These are phyloP conservation scores for Drosophila arawakana DNA, from an alignment of 1,140 invertebrate species.

Conservation along the genomic window DNA sequence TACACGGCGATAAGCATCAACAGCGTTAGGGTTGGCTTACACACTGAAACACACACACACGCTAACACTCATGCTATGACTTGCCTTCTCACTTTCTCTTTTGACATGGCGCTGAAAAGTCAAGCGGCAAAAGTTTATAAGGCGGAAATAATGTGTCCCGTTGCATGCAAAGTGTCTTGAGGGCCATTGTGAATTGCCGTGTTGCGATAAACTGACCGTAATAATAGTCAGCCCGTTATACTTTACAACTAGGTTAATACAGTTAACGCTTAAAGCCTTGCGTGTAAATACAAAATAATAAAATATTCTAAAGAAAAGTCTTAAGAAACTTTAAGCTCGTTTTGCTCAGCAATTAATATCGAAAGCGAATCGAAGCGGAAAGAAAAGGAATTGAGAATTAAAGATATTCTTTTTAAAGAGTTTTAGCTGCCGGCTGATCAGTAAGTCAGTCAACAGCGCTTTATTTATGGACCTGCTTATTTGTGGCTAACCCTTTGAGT, in stretches of 20 bases:
- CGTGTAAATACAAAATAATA: constrained; percentile 23
- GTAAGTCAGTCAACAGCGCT: too few species aligned
- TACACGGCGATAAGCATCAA: constrained; percentile 71
- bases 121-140: constrained; percentile 71
- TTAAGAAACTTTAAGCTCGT: background rate
- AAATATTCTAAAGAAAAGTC: background rate
- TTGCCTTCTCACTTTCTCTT: too few species aligned
- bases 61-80: background rate
- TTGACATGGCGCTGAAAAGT: constrained; percentile 59
- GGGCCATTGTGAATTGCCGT: constrained; percentile 16
- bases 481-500: background rate
- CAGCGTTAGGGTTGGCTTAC: constrained; percentile 43
- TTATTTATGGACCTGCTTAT: background rate
- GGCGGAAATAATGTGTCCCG: constrained; percentile 76
- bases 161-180: constrained; percentile 60
- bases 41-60: constrained; percentile 16
- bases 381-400: too few species aligned
- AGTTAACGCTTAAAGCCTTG: constrained; percentile 27
- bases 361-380: too few species aligned
- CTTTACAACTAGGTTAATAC: constrained; percentile 53
- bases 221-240: constrained; percentile 28
- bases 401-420: too few species aligned
- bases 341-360: background rate
- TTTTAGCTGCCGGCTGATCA: too few species aligned
- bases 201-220: constrained; percentile 62